Base-by-base conservation (phyloP, 2,113 vertebrate species). In the Mesoclemmys tuberculata region DNA sequence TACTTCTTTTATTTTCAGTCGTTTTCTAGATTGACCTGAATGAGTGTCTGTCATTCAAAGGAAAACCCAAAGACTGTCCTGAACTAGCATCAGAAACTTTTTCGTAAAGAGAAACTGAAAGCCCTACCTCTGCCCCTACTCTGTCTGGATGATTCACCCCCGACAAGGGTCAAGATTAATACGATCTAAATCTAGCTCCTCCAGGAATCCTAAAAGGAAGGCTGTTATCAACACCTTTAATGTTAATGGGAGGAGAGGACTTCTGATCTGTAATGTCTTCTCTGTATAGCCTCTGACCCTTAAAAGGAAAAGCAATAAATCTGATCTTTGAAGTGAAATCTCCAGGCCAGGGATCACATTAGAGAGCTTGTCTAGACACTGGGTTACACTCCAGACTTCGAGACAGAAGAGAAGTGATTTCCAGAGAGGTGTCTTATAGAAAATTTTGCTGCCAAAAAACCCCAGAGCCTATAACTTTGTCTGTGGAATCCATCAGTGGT, bases 181-280 rank as follows among this genome's bases (percentile, higher is more conserved):
- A 81, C 35, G 82, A 90, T 58, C 80, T 51, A 90, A 93, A 90
- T 81, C 58, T 48, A 89, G 10, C n/a, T 90, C 79, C 81, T 95
- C 80, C 91, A 46, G 84, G 84, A n/a, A 93, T 92, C 91, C 88
- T 77, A 77, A 77, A 83, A 74, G 90, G 75, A 51, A 24, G 58
- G 91, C 85, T 77, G 92, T 95, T 92, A 92, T 94, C 85, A 93
- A 49, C 85, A 92, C 80, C 55, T 82, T 21, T 80, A 49, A 61
- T 95, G 84, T 71, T 64, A 94, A 54, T n/a, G 55, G 35, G 82
- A 93, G 82, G 92, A 0, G 3, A 51, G 41, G 91, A 87, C 64
- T 92, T 95, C 64, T 80, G 89, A 54, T 8, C 44, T 80, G 52
- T 79, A 88, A 5, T 21, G 51, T 49, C 52, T 90, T 77, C 74